phyloP scores from a whole-genome alignment of 1,140 invertebrate genomes.

The Microplitis demolitor region DNA sequence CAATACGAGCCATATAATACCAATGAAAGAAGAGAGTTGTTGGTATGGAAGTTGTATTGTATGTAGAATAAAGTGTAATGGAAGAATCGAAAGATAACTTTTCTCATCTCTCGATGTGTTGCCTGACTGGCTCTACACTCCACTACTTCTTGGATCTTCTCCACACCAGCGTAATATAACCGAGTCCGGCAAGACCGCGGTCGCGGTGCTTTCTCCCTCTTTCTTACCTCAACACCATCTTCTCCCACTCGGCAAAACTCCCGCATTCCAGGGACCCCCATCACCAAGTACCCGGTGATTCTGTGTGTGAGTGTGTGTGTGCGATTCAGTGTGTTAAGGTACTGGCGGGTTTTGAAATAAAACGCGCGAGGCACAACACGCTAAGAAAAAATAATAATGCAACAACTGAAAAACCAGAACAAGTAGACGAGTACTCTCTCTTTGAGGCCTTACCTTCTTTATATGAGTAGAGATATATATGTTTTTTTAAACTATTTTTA shows the following conservation, averaged over 20 bases:
- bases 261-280: slow-evolving; percentile 46
- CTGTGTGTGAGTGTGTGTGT: too few relatives aligned
- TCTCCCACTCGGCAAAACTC: slow-evolving; percentile 2
- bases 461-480: neutral
- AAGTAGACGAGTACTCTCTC: slow-evolving; percentile 30
- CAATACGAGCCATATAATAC: too few relatives aligned
- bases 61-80: too few relatives aligned
- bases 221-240: neutral
- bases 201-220: neutral
- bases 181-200: neutral
- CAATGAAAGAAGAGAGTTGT: too few relatives aligned
- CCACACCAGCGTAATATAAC: neutral
- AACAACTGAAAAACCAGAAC: slow-evolving; percentile 46
- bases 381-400: slow-evolving; percentile 41
- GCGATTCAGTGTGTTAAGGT: neutral
- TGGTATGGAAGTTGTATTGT: too few relatives aligned
- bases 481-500: too few relatives aligned
- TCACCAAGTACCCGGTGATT: slow-evolving; percentile 33
- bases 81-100: too few relatives aligned
- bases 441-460: neutral
- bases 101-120: too few relatives aligned
- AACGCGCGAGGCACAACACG: slow-evolving; percentile 36
- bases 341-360: slow-evolving; percentile 36
- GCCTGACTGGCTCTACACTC: neutral
- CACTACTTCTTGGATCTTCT: neutral